Evolutionary conservation across 2,888 invertebrate species (phyloP).

Genomic region (Hydrotaea cyrtoneurina): DNA sequence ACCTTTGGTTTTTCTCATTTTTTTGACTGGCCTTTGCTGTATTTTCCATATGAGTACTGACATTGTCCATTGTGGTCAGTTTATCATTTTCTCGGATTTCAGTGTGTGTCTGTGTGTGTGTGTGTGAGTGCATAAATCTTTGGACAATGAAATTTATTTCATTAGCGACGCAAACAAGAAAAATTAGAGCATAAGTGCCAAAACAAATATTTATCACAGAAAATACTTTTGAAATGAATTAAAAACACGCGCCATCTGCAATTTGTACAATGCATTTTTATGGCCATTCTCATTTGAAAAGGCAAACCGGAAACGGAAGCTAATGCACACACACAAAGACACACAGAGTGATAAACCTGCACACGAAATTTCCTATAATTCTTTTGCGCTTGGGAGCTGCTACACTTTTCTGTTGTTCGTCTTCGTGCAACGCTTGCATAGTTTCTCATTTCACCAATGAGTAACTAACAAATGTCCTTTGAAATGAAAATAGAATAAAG

Average conservation of each 20-base stretch:
- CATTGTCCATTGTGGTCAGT: neutral
- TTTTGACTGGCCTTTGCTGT: too few relatives aligned
- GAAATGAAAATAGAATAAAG: conserved; percentile 45
- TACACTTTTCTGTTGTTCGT: too few relatives aligned
- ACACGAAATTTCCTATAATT: conserved; percentile 63
- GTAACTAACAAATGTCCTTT: conserved; percentile 61
- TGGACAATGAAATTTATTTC: conserved; percentile 18
- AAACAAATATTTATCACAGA: conserved; percentile 71
- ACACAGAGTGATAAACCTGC: conserved; percentile 16
- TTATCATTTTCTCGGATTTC: neutral
- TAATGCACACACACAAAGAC: too few relatives aligned
- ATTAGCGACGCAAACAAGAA: conserved; percentile 1
- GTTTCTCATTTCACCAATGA: conserved; percentile 53
- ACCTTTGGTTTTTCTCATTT: too few relatives aligned
- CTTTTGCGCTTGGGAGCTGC: neutral
- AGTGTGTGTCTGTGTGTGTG: too few relatives aligned
- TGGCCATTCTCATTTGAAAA: conserved; percentile 54
- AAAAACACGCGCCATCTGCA: conserved; percentile 70
- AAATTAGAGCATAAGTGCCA: conserved; percentile 66
- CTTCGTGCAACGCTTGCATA: neutral
- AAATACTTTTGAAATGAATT: conserved; percentile 68
- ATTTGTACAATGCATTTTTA: conserved; percentile 61
- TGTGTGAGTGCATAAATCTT: neutral
- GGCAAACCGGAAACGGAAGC: neutral
- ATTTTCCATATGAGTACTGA: neutral